Evolutionary conservation across 37 sponge, comb jelly and placozoan genomes (phyloP), one percentile per base, ranked within the genome.

Genomic region (Beroe forskalii): DNA sequence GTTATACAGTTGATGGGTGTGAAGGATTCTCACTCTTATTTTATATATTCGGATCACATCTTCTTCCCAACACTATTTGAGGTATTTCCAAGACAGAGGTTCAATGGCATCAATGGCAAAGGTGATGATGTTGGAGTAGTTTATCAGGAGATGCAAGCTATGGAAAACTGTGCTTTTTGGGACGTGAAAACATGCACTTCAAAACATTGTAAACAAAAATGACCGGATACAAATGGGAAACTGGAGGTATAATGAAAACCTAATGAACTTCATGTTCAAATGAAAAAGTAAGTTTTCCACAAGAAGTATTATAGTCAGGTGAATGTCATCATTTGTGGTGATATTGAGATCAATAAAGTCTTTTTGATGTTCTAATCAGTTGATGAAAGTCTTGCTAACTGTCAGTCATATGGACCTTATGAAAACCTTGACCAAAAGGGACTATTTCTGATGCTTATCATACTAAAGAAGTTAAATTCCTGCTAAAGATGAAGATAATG

Each of bases 131-230:
- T 96, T 0, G 97, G 97, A 17, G 97, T 97, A 60, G 97, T 97
- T 76, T 97, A 97, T 86, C 95, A 96, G 89, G 97, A 97, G 91
- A 95, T 97, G 96, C 97, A 97, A 92, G 97, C 95, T 0, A 19
- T 92, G 19, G 96, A 97, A 92, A 94, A 95, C 91, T 94, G 93
- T 0, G 40, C 89, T 0, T 90, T 93, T 36, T 72, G 91, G 61
- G 38, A 42, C 38, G 67, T n/a, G 91, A 9, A 39, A 90, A 76
- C 94, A 94, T 61, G 67, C 83, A 24, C 80, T 97, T 22, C 44
- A 89, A 3, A 90, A 93, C 48, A 89, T 76, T 72, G 91, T 97
- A 93, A 95, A 95, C 89, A 95, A 95, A 0, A 96, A 94, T 17
- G 67, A 86, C 60, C 90, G 97, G 96, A 24, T 96, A 96, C 80